phyloP scores from a whole-genome alignment of 2,113 vertebrate genomes.

The Turnix velox region DNA sequence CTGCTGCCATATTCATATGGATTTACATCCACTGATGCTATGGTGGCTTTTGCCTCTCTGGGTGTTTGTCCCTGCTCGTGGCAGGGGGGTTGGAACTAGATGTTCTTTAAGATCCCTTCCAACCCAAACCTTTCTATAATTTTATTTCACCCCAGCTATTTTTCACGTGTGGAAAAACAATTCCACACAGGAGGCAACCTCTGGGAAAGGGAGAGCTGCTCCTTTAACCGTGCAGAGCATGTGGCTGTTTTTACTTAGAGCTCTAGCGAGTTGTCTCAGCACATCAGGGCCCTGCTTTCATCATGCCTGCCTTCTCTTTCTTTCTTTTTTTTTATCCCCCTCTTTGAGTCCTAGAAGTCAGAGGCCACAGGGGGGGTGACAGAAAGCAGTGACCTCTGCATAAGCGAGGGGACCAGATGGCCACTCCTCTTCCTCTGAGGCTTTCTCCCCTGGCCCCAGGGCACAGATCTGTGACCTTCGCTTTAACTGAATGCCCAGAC shows the following conservation, averaged over 20 bases:
- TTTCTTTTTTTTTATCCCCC: conserved; percentile 10
- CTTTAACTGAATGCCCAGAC: conserved; percentile 60
- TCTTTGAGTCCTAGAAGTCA: conserved; percentile 80
- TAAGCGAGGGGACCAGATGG: conserved; percentile 83
- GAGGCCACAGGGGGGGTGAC: conserved; percentile 75
- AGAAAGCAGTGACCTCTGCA: conserved; percentile 85
- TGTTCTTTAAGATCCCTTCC: no score
- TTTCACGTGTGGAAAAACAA: not conserved
- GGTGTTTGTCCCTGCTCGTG: no score
- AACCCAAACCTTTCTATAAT: no score
- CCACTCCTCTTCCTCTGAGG: conserved; percentile 74
- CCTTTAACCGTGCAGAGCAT: conserved; percentile 4
- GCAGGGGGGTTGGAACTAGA: no score
- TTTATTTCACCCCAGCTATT: not conserved
- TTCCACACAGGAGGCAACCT: accelerated
- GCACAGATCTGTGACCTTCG: conserved; percentile 67
- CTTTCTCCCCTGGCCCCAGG: conserved; percentile 76
- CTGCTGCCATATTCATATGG: not conserved
- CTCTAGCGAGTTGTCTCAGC: conserved; percentile 43
- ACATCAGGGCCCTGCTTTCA: conserved; percentile 61
- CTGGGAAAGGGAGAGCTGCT: not conserved
- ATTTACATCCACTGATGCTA: no score
- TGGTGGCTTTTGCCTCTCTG: no score
- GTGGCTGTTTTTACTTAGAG: conserved; percentile 42
- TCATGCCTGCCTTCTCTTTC: conserved; percentile 35